Conservation (phyloP, 2,888 invertebrate species). For the Acleris holmiana region DNA sequence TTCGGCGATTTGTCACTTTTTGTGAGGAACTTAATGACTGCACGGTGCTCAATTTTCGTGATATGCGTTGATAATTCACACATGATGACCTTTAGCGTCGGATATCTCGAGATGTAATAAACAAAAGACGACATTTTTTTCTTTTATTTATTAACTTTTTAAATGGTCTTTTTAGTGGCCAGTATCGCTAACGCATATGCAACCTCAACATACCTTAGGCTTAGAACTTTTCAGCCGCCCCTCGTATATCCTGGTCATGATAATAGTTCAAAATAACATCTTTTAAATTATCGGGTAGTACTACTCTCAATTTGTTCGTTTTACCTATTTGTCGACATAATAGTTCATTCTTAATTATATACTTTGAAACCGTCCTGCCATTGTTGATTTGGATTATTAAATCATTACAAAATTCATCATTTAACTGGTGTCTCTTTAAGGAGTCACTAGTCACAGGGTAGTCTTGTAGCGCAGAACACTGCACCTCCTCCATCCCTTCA, state of each 20-base stretch:
- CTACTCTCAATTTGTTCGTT: conserved; percentile 17
- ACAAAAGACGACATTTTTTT: no score
- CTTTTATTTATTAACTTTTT: no score
- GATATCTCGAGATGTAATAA: no score
- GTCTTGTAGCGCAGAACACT: conserved; percentile 7
- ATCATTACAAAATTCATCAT: conserved; percentile 12
- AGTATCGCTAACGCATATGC: no score
- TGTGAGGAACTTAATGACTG: no score
- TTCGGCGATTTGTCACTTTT: no score
- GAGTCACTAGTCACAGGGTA: conserved; percentile 9
- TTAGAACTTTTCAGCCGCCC: no score
- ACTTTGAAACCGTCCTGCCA: not conserved
- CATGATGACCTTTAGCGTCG: no score
- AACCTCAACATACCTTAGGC: no score
- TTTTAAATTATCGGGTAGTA: conserved; percentile 4
- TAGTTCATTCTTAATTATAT: conserved; percentile 15
- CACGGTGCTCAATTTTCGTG: no score
- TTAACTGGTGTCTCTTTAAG: conserved; percentile 4
- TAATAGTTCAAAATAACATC: conserved; percentile 14
- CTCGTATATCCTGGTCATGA: conserved; percentile 22
- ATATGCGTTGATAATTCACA: no score
- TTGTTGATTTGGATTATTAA: conserved; percentile 8
- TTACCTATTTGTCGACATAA: conserved; percentile 13
- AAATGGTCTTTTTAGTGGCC: no score
- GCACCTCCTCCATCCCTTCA: not conserved